phyloP scores from a whole-genome alignment of 1,140 invertebrate genomes.

The Sycophila sp. region DNA sequence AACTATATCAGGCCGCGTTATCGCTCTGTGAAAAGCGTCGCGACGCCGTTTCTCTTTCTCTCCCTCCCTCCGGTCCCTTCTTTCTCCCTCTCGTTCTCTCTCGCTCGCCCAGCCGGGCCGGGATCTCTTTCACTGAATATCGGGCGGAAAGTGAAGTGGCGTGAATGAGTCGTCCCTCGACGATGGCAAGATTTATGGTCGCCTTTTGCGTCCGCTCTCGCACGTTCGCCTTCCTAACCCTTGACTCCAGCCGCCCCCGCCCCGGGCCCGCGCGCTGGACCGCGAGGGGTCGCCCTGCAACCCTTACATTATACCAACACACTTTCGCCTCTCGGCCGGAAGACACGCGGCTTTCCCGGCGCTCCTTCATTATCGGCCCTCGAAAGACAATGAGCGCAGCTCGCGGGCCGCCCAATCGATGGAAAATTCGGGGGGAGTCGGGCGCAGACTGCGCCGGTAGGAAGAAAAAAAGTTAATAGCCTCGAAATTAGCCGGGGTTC shows the following conservation, averaged over 20 bases:
- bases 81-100: too few relatives aligned
- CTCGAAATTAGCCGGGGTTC: slow-evolving; percentile 57
- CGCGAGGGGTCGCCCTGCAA: not conserved
- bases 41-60: not conserved
- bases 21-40: slow-evolving; percentile 25
- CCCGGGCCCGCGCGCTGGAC: slow-evolving; percentile 23
- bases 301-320: slow-evolving; percentile 23
- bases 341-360: not conserved
- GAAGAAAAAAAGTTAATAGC: slow-evolving; percentile 59
- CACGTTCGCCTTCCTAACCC: slow-evolving; percentile 46
- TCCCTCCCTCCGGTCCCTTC: not conserved
- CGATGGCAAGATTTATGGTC: slow-evolving; percentile 60
- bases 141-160: slow-evolving; percentile 54
- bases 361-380: not conserved
- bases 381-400: not conserved
- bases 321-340: not conserved
- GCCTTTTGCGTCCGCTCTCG: slow-evolving; percentile 35
- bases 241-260: slow-evolving; percentile 45
- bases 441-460: slow-evolving; percentile 8
- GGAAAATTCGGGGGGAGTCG: slow-evolving; percentile 33
- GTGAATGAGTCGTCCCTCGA: slow-evolving; percentile 61
- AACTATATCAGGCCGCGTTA: slow-evolving; percentile 29
- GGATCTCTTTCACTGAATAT: slow-evolving; percentile 45
- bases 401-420: slow-evolving; percentile 6
- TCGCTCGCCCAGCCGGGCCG: not conserved